A percentile compares a stretch with the other conserved stretches of the same genome.
Evolutionary conservation across 2,797 vertebrate species (phyloP).

Genomic region (Cossypha heuglini): DNA sequence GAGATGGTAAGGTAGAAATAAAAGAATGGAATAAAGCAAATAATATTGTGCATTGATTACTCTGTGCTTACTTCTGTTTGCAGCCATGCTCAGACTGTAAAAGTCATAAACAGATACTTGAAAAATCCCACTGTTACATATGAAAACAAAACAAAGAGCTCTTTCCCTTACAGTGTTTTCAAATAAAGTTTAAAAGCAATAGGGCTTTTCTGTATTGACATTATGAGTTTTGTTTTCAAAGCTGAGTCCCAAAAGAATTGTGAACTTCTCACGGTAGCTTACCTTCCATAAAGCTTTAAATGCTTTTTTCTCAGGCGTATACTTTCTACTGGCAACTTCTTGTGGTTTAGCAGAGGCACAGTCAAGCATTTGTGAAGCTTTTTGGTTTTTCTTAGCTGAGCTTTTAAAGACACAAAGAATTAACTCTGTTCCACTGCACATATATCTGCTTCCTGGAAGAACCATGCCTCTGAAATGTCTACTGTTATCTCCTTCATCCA

Average conservation of each 20-base stretch:
- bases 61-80: not conserved
- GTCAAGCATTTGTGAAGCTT: not conserved
- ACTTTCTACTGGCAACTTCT: constrained; percentile 12
- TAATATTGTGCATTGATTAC: not conserved
- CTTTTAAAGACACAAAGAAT: not conserved
- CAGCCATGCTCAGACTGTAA: not conserved
- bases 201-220: not conserved
- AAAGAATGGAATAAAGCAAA: not conserved
- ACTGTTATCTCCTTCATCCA: not conserved
- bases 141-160: constrained; percentile 36
- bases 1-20: not conserved
- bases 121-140: constrained; percentile 22
- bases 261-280: not conserved
- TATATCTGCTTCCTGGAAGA: not conserved
- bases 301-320: not conserved
- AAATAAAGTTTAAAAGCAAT: constrained; percentile 11
- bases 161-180: constrained; percentile 12
- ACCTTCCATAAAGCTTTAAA: constrained; percentile 14
- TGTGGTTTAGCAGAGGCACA: not conserved
- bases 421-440: not conserved
- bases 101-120: constrained; percentile 19
- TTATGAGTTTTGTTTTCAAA: constrained; percentile 44
- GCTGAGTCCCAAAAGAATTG: constrained; percentile 17
- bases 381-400: not conserved
- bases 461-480: not conserved